Evolutionary conservation across 2,797 vertebrate species (phyloP).

Genomic region (Ispidina picta): DNA sequence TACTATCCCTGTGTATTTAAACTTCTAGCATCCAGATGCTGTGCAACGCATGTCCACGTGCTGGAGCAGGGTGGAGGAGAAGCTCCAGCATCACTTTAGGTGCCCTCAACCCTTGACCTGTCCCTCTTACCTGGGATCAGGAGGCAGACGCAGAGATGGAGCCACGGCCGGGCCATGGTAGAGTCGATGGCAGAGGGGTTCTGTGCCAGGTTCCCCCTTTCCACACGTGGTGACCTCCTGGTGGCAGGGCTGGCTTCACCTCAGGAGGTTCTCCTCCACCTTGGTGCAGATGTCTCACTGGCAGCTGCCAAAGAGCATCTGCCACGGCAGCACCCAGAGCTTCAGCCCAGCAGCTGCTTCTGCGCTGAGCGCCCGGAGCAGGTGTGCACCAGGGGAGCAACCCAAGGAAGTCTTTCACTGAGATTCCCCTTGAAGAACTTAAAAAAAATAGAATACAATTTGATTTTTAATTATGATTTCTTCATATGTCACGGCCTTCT

Average conservation of each 20-base stretch:
- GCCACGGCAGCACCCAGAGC: neutral
- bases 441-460: rapidly evolving
- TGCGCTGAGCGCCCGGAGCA: rapidly evolving
- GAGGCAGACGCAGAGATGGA: conserved; percentile 44
- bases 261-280: neutral
- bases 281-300: neutral
- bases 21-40: neutral
- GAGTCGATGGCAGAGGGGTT: neutral
- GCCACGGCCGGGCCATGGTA: neutral
- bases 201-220: neutral
- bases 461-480: neutral
- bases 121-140: conserved; percentile 56
- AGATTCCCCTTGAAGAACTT: neutral
- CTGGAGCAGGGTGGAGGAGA: neutral
- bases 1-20: neutral
- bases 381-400: neutral
- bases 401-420: neutral
- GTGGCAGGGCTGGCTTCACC: neutral
- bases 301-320: neutral
- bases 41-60: rapidly evolving
- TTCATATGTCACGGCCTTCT: neutral
- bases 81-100: neutral
- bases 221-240: neutral
- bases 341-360: neutral
- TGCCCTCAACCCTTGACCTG: neutral